These are phyloP conservation scores for Nudaria mundana DNA, from an alignment of 2,888 invertebrate genomes.

Conservation along the genomic window DNA sequence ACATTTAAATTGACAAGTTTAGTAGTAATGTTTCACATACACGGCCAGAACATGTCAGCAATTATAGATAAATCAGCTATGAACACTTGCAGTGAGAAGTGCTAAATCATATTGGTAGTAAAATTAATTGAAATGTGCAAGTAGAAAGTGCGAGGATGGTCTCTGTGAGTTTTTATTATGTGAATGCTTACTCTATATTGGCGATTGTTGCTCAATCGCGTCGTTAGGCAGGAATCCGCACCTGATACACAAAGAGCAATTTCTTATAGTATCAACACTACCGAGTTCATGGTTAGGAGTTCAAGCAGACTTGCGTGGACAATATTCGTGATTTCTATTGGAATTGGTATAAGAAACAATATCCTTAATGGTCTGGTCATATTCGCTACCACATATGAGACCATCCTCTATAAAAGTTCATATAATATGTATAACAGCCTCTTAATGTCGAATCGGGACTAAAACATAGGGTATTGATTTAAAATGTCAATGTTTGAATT, in stretches of 20 bases:
- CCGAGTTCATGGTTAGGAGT: constrained; percentile 8
- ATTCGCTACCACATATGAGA: too few relatives aligned
- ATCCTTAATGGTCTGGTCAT: too few relatives aligned
- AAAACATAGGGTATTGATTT: not conserved
- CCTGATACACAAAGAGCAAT: constrained; percentile 69
- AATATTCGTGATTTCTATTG: not conserved
- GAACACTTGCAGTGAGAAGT: constrained; percentile 26
- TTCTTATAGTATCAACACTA: constrained; percentile 31
- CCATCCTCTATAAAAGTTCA: constrained; percentile 27
- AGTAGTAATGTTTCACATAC: constrained; percentile 1
- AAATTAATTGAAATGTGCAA: constrained; percentile 25
- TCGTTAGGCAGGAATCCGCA: constrained; percentile 78
- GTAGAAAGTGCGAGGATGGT: constrained; percentile 39
- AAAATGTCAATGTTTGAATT: not conserved
- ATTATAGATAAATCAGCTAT: constrained; percentile 11
- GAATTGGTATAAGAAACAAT: too few relatives aligned
- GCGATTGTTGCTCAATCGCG: constrained; percentile 77
- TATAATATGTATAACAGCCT: not conserved
- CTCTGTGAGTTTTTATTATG: constrained; percentile 35
- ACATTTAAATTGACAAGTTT: constrained; percentile 1
- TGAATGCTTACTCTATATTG: constrained; percentile 76
- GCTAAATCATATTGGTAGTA: constrained; percentile 20
- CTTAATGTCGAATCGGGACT: not conserved
- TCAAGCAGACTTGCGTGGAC: constrained; percentile 4
- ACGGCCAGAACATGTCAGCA: constrained; percentile 10